Conservation (phyloP, 2,888 invertebrate genomes). For the Epinotia bilunana region DNA sequence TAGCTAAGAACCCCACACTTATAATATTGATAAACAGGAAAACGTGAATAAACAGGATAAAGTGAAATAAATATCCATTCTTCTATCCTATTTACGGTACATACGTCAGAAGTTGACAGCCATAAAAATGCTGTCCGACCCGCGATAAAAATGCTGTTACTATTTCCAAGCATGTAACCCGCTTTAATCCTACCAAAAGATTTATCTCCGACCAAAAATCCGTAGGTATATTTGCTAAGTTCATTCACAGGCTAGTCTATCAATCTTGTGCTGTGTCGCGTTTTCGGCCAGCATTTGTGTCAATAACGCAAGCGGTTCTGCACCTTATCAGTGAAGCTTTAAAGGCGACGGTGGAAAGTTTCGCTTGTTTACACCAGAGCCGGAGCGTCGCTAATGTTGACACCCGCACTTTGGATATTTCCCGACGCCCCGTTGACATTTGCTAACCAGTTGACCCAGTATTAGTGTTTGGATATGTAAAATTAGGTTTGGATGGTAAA, state of each 20-base stretch:
- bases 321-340: conserved; percentile 38
- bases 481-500: conserved; percentile 4
- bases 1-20: background rate
- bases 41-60: background rate
- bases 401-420: conserved; percentile 57
- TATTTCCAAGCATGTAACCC: conserved; percentile 39
- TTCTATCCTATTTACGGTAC: conserved; percentile 21
- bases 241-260: conserved; percentile 59
- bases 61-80: conserved; percentile 30
- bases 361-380: conserved; percentile 47
- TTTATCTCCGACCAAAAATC: conserved; percentile 51
- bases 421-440: conserved; percentile 51
- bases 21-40: background rate
- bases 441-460: conserved; percentile 51
- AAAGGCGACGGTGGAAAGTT: conserved; percentile 42
- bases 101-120: conserved; percentile 42
- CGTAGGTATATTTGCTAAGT: conserved; percentile 55
- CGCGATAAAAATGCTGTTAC: conserved; percentile 41
- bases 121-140: conserved; percentile 36
- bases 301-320: conserved; percentile 34
- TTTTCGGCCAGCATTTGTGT: conserved; percentile 41
- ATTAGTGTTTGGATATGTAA: conserved; percentile 7
- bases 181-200: conserved; percentile 46
- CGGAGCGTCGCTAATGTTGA: conserved; percentile 56
- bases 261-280: conserved; percentile 56